Evolutionary conservation across 2,797 vertebrate species (phyloP).

Genomic region (Vipera latastei): DNA sequence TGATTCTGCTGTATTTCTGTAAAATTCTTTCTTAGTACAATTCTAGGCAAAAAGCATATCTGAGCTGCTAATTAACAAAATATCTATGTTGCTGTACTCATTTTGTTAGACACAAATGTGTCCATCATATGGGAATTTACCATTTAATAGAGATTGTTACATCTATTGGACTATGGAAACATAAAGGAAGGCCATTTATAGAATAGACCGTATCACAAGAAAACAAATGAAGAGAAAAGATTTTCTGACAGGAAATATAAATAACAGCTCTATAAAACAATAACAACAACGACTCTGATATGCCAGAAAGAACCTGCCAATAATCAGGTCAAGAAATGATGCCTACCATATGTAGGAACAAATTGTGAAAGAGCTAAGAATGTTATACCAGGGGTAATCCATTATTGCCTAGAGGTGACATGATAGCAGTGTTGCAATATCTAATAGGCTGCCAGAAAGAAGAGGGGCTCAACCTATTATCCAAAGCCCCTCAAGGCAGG

Average conservation of each 20-base stretch:
- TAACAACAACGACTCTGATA: not conserved
- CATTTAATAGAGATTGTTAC: not conserved
- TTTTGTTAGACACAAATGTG: not conserved
- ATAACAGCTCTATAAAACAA: slow-evolving; percentile 21
- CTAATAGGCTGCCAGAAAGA: not conserved
- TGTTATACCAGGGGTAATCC: not conserved
- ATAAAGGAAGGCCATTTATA: slow-evolving; percentile 28
- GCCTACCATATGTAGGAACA: not conserved
- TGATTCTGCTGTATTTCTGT: not conserved
- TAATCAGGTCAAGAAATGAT: slow-evolving; percentile 15
- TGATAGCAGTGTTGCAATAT: not conserved
- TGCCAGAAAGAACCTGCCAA: not conserved
- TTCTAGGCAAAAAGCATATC: not conserved
- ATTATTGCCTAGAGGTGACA: not conserved
- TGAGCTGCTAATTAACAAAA: not conserved
- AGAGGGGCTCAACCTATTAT: not conserved
- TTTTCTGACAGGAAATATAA: slow-evolving; percentile 26
- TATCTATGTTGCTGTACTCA: not conserved
- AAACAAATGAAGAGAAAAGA: not conserved
- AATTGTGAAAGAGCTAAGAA: slow-evolving; percentile 16
- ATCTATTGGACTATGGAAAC: accelerated
- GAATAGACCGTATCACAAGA: not conserved
- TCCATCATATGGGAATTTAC: not conserved
- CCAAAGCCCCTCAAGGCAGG: not conserved
- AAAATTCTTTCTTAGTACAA: not conserved